Conservation (phyloP, 2,888 invertebrate genomes). For the Nysson spinosus region DNA sequence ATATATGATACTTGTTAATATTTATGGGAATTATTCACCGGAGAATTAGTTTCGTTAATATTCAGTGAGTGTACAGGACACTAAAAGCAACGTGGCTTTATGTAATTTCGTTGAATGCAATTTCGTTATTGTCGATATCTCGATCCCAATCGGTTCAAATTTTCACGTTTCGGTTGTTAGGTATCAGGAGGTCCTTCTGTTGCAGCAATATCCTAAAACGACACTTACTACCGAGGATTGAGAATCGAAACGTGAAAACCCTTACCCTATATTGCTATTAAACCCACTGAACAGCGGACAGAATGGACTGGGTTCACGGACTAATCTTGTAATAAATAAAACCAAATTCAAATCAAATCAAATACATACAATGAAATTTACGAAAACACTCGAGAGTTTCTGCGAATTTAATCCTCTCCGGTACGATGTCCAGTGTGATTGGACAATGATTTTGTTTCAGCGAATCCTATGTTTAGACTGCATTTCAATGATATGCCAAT, state of each 20-base stretch:
- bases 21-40: too few species aligned
- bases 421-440: too few species aligned
- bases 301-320: conserved; percentile 8
- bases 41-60: too few species aligned
- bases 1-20: too few species aligned
- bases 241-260: conserved; percentile 21
- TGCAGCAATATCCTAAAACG: conserved; percentile 34
- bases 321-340: conserved; percentile 1
- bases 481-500: too few species aligned
- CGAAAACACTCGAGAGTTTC: too few species aligned
- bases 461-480: too few species aligned
- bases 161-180: conserved; percentile 38
- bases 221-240: conserved; percentile 28
- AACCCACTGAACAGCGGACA: conserved; percentile 3
- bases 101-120: conserved; percentile 19
- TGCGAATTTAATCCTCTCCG: too few species aligned
- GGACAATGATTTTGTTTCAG: too few species aligned
- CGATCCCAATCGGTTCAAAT: conserved; percentile 4
- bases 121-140: conserved; percentile 21
- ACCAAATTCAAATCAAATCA: background rate
- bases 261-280: conserved; percentile 15
- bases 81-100: background rate
- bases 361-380: too few species aligned
- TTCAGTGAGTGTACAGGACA: background rate
- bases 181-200: conserved; percentile 21